A percentile compares a stretch with the other conserved stretches of the same genome.
phyloP scores from a whole-genome alignment of 2,797 vertebrate genomes.

The Margarornis squamiger region DNA sequence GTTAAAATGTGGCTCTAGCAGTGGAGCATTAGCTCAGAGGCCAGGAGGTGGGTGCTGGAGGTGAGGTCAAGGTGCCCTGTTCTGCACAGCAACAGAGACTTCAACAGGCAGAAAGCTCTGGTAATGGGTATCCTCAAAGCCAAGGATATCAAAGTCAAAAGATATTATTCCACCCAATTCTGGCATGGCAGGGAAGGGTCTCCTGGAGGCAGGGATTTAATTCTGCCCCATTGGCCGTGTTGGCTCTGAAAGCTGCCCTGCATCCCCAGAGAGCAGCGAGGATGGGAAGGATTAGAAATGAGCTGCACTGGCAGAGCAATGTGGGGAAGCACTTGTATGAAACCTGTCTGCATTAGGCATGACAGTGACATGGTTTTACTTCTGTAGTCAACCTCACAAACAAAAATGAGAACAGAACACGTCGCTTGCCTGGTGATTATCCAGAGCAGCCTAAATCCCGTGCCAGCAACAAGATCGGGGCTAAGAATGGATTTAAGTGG shows the following conservation, averaged over 20 bases:
- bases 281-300: neutral
- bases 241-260: neutral
- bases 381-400: neutral
- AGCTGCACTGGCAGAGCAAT: neutral
- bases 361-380: neutral
- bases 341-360: neutral
- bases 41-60: neutral
- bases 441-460: neutral
- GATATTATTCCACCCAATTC: neutral
- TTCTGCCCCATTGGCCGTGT: accelerated
- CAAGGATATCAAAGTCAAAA: neutral
- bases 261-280: neutral
- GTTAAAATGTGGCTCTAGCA: neutral
- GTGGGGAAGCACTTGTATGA: neutral
- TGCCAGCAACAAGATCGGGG: neutral
- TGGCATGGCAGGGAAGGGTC: neutral
- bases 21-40: neutral
- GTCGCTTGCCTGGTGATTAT: conserved; percentile 5
- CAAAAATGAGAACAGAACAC: neutral
- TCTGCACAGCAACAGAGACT: neutral
- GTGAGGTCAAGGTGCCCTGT: neutral
- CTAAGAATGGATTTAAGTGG: neutral
- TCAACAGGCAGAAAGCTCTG: neutral
- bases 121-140: neutral
- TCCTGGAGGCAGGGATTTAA: conserved; percentile 10